Conservation (phyloP, 2,797 vertebrate species). For the Hemitrygon akajei region DNA sequence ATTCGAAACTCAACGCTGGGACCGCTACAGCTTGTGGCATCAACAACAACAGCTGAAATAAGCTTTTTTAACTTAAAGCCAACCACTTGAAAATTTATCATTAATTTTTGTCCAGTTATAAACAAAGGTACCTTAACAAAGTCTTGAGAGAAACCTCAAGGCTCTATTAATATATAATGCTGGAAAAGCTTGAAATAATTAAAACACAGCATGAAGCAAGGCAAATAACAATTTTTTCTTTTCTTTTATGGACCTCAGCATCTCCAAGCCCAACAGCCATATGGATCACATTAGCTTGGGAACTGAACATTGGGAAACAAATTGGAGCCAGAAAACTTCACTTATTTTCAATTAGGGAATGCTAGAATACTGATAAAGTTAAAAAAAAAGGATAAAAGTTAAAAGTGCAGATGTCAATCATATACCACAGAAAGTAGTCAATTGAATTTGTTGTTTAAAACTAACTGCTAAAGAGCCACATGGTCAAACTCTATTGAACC, state of each 20-base stretch:
- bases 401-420: not conserved
- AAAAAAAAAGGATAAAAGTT: conserved; percentile 5
- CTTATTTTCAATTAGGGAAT: not conserved
- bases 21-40: not conserved
- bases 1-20: not conserved
- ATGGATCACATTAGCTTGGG: not conserved
- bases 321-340: not conserved
- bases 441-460: not conserved
- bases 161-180: not conserved
- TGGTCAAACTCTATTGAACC: not conserved
- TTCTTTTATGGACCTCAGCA: not conserved
- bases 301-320: not conserved
- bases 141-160: not conserved
- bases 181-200: not conserved
- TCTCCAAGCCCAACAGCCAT: not conserved
- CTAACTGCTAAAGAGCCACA: not conserved
- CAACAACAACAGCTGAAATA: not conserved
- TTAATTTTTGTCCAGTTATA: not conserved
- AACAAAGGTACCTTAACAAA: not conserved
- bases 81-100: not conserved
- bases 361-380: not conserved
- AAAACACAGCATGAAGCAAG: not conserved
- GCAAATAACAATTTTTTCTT: not conserved
- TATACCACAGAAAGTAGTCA: not conserved
- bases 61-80: not conserved